Percentiles rank a stretch among this genome's conserved stretches.
Evolutionary conservation across 37 sponge, comb jelly and placozoan genomes (phyloP).

Genomic region (Spongia lamella): DNA sequence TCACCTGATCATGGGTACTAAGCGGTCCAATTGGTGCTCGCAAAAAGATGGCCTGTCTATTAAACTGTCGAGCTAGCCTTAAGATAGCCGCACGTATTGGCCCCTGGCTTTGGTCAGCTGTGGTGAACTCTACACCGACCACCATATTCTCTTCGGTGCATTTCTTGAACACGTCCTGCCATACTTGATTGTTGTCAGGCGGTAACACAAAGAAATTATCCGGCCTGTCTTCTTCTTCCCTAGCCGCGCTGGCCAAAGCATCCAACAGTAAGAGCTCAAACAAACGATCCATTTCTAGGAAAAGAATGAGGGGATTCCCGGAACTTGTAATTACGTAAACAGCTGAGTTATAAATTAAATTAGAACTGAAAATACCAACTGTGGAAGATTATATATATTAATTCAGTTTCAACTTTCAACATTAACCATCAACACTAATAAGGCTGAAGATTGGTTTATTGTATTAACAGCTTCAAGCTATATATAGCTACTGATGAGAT

Average conservation of each 20-base stretch:
- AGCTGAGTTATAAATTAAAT: neutral
- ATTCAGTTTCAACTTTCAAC: too few relatives aligned
- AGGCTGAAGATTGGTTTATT: too few relatives aligned
- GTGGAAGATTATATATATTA: neutral
- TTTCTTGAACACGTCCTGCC: constrained; percentile 38
- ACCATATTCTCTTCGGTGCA: constrained; percentile 70
- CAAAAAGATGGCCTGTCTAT: neutral
- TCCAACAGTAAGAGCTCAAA: constrained; percentile 62
- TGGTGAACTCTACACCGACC: constrained; percentile 50
- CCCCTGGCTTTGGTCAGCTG: constrained; percentile 9
- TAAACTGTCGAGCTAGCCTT: neutral
- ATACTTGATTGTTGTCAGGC: constrained; percentile 27
- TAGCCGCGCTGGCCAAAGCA: constrained; percentile 52
- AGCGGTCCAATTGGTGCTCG: neutral
- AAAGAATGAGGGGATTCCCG: too few relatives aligned
- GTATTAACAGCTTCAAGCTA: too few relatives aligned
- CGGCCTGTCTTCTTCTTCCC: constrained; percentile 35
- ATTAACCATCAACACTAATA: too few relatives aligned
- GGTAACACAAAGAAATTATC: constrained; percentile 66
- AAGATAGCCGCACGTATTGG: neutral
- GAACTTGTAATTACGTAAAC: neutral
- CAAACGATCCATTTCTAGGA: constrained; percentile 9
- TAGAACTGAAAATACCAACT: neutral
- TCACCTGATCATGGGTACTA: neutral
- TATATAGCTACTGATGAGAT: too few relatives aligned